Percentiles rank a stretch among this genome's conserved stretches.
Evolutionary conservation across 2,113 vertebrate genomes (phyloP).

Genomic region (Hemichromis elongatus): DNA sequence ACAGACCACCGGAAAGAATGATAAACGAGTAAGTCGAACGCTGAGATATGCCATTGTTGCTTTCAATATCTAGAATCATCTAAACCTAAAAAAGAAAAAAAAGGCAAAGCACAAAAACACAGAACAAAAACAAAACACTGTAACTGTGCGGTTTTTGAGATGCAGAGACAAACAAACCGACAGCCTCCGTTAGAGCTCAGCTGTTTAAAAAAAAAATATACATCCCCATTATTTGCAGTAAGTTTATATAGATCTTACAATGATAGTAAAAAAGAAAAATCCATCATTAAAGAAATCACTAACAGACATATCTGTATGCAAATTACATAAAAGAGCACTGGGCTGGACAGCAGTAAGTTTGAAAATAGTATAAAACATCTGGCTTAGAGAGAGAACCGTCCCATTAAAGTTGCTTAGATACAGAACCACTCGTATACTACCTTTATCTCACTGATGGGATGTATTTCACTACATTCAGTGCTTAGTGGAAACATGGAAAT

Average conservation of each 20-base stretch:
- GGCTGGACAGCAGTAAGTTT: not conserved
- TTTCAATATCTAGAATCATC: slow-evolving; percentile 10
- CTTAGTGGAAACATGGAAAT: not conserved
- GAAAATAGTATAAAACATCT: slow-evolving; percentile 8
- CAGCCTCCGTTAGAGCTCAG: not conserved
- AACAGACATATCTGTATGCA: not conserved
- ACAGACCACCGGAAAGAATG: slow-evolving; percentile 38
- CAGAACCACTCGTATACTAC: not conserved
- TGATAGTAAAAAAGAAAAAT: not conserved
- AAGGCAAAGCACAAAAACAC: not conserved
- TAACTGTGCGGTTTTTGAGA: slow-evolving; percentile 14
- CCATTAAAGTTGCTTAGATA: not conserved
- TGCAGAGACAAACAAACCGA: slow-evolving; percentile 12
- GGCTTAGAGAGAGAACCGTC: not conserved
- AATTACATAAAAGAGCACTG: slow-evolving; percentile 1
- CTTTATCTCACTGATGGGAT: not conserved
- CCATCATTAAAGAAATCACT: not conserved
- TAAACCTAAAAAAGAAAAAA: not conserved
- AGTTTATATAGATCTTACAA: not conserved
- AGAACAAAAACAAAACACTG: slow-evolving; percentile 28
- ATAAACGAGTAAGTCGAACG: slow-evolving; percentile 26
- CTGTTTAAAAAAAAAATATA: not conserved
- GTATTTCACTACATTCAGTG: slow-evolving; percentile 48
- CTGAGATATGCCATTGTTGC: slow-evolving; percentile 14
- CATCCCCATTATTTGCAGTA: slow-evolving; percentile 23